A percentile compares a stretch with the other conserved stretches of the same genome.
Conservation (phyloP, 2,797 vertebrate genomes). For the Gouania willdenowi region DNA sequence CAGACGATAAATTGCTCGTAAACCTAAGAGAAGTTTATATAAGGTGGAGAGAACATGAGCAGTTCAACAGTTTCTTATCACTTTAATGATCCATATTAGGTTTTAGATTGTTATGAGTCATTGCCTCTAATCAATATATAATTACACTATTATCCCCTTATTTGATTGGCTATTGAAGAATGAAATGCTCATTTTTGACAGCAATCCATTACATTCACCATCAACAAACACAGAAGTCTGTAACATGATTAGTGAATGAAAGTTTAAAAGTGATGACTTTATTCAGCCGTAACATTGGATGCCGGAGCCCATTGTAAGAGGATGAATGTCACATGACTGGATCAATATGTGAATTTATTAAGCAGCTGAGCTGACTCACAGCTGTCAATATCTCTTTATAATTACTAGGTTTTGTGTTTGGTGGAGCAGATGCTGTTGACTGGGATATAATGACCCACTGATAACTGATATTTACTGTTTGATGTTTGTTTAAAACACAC, state of each 20-base stretch:
- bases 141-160: conserved; percentile 48
- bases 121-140: conserved; percentile 69
- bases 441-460: conserved; percentile 34
- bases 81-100: conserved; percentile 43
- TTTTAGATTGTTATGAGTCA: conserved; percentile 60
- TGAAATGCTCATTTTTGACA: conserved; percentile 21
- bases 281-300: conserved; percentile 21
- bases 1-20: too few species aligned
- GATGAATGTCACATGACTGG: conserved; percentile 71
- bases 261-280: conserved; percentile 19
- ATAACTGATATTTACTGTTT: conserved; percentile 34
- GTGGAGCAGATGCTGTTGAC: conserved; percentile 50
- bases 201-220: conserved; percentile 21
- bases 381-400: conserved; percentile 69
- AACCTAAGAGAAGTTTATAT: too few species aligned
- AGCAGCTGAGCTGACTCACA: conserved; percentile 69
- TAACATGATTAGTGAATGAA: too few species aligned
- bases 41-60: too few species aligned
- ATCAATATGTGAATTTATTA: conserved; percentile 80
- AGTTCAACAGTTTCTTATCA: conserved; percentile 23
- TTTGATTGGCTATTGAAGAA: conserved; percentile 55
- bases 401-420: conserved; percentile 52
- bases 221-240: not conserved
- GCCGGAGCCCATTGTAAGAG: conserved; percentile 67
- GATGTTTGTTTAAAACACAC: conserved; percentile 11